phyloP scores from a whole-genome alignment of 2,113 vertebrate species.

The Cyphomyrus discorhynchus region DNA sequence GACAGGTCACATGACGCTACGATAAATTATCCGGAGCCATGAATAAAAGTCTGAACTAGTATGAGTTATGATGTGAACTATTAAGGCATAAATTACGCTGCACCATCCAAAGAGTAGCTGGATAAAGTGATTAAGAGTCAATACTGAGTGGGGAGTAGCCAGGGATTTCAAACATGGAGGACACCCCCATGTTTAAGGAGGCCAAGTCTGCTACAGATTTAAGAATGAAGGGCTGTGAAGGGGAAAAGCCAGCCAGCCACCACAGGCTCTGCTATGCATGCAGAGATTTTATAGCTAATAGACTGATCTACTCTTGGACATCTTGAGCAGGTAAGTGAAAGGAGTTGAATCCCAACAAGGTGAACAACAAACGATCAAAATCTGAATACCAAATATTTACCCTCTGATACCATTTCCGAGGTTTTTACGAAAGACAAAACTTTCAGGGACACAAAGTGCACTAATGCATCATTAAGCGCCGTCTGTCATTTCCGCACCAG shows the following conservation, averaged over 20 bases:
- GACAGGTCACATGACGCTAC: background rate
- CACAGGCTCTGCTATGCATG: background rate
- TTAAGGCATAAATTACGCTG: background rate
- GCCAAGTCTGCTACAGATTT: background rate
- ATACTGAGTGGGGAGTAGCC: background rate
- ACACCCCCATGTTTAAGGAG: background rate
- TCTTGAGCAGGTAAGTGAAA: background rate
- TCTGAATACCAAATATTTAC: conserved; percentile 61
- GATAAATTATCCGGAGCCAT: background rate
- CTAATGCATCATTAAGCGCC: background rate
- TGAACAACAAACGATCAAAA: background rate
- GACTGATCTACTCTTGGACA: background rate
- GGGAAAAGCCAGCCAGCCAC: background rate
- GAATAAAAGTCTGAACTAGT: background rate
- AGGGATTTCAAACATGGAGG: background rate
- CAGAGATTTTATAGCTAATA: background rate
- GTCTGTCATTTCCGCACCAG: background rate
- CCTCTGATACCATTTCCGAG: conserved; percentile 47
- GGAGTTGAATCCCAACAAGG: background rate
- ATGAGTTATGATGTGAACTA: background rate
- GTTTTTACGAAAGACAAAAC: conserved; percentile 30
- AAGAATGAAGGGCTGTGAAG: background rate
- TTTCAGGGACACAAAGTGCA: background rate
- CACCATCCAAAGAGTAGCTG: background rate
- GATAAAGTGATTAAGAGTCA: background rate